Evolutionary conservation across 2,888 invertebrate species (phyloP).

Genomic region (Plagodis dolabraria): DNA sequence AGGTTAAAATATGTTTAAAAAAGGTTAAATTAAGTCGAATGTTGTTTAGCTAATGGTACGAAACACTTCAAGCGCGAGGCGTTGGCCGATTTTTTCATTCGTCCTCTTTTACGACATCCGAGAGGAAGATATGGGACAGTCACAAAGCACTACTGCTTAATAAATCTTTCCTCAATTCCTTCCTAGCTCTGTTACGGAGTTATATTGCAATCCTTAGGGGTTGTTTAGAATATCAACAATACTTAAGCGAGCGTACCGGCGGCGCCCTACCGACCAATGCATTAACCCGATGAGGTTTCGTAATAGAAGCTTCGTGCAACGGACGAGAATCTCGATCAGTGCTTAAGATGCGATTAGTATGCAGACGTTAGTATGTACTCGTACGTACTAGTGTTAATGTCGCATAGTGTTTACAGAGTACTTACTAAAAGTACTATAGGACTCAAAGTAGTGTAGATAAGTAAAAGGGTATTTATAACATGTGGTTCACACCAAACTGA

Average conservation of each 20-base stretch:
- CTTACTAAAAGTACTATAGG: neutral
- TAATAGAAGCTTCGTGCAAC: slow-evolving; percentile 58
- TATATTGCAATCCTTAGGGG: slow-evolving; percentile 18
- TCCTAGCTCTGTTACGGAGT: slow-evolving; percentile 7
- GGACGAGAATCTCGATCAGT: slow-evolving; percentile 59
- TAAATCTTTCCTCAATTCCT: too few relatives aligned
- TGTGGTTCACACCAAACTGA: too few relatives aligned
- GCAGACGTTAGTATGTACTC: slow-evolving; percentile 34
- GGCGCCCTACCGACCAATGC: slow-evolving; percentile 58
- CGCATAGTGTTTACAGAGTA: slow-evolving; percentile 8
- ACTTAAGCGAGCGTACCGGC: slow-evolving; percentile 64
- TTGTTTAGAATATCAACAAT: slow-evolving; percentile 78
- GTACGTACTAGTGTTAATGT: slow-evolving; percentile 11
- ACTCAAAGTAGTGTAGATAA: neutral
- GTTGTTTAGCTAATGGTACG: too few relatives aligned
- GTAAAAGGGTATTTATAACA: too few relatives aligned
- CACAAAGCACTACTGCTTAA: too few relatives aligned
- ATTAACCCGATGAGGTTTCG: slow-evolving; percentile 76
- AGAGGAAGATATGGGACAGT: too few relatives aligned
- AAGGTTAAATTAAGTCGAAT: too few relatives aligned
- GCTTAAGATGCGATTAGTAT: slow-evolving; percentile 46
- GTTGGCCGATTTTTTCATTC: too few relatives aligned
- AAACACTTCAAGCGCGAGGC: too few relatives aligned
- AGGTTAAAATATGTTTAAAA: too few relatives aligned
- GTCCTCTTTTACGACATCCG: too few relatives aligned